Base-by-base conservation (phyloP, 2,113 vertebrate genomes). In the Stomatorhinus ivindoensis region DNA sequence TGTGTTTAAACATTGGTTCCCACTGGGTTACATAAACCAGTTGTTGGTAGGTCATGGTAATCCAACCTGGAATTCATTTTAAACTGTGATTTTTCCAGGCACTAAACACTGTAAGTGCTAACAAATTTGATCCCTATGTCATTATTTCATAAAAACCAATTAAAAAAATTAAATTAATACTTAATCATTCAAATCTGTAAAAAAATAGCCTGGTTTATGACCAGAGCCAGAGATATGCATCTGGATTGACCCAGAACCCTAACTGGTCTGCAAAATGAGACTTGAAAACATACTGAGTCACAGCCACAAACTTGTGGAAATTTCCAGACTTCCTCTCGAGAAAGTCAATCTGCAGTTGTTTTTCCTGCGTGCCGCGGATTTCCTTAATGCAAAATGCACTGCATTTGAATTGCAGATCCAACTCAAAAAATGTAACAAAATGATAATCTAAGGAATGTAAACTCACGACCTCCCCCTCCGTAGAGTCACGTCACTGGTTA, bases 331-430 rank as follows among this genome's bases (percentile, higher is more conserved):
- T 80, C 76, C 86, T 51, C n/a, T 44, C 0, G 46, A 89, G 31
- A 82, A 89, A 88, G 87, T 90, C 61, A n/a, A 39, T 4, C 84
- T 42, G 44, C 21, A 86, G 48, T 89, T 91, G 84, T 83, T 92
- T 90, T 91, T 89, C 83, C 91, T 92, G 91, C 86, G 87, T 86
- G 83, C 73, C 50, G 15, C 31, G 73, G 69, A 93, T 93, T 95
- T 94, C 88, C 90, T 89, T 93, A 92, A 94, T 94, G 93, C 94
- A 94, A 94, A 94, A 92, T 48, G 9, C 46, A 1, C 88, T 15
- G 1, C 1, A 93, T 95, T 95, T 95, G 92, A 93, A 95, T 94
- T 69, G 58, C 83, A 69, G 84, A 73, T 87, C 58, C 44, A 8
- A 50, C 84, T 39, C 39, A 65, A 55, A 51, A 87, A 69, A 65